Percentiles rank a stretch among this genome's conserved stretches.
Evolutionary conservation across 1,140 invertebrate species (phyloP).

Genomic region (Drosophila mauritiana): DNA sequence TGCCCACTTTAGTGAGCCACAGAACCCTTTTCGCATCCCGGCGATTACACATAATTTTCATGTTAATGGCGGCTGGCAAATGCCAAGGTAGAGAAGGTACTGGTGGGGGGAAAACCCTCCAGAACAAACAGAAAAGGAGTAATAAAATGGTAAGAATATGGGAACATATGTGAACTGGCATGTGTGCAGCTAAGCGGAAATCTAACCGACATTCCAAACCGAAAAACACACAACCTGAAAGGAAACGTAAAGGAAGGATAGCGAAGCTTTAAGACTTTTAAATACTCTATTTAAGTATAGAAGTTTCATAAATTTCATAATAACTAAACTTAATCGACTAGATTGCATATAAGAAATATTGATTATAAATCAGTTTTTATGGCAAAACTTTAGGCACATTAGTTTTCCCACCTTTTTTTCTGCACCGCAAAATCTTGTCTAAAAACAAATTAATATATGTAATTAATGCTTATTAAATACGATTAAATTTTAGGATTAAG

Average conservation of each 20-base stretch:
- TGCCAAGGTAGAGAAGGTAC: constrained; percentile 31
- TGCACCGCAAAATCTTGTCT: no score
- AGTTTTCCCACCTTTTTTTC: no score
- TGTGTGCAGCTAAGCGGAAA: constrained; percentile 53
- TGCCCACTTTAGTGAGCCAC: constrained; percentile 15
- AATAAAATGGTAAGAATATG: constrained; percentile 29
- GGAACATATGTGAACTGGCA: constrained; percentile 24
- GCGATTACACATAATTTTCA: constrained; percentile 61
- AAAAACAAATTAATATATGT: neutral
- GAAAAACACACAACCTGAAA: constrained; percentile 8
- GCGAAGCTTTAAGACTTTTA: neutral
- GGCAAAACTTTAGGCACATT: no score
- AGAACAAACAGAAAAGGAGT: constrained; percentile 21
- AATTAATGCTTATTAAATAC: neutral
- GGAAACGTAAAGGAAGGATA: constrained; percentile 15
- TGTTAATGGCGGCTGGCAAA: constrained; percentile 53
- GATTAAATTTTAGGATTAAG: neutral
- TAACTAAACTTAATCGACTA: no score
- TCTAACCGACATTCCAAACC: constrained; percentile 42
- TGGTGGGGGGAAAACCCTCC: constrained; percentile 1
- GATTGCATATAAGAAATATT: no score
- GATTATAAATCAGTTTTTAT: no score
- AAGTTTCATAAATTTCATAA: no score
- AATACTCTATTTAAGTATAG: neutral
- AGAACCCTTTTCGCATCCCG: constrained; percentile 39